A percentile compares a stretch with the other conserved stretches of the same genome.
phyloP scores from a whole-genome alignment of 2,888 invertebrate species.

The Pseudoips prasinana region DNA sequence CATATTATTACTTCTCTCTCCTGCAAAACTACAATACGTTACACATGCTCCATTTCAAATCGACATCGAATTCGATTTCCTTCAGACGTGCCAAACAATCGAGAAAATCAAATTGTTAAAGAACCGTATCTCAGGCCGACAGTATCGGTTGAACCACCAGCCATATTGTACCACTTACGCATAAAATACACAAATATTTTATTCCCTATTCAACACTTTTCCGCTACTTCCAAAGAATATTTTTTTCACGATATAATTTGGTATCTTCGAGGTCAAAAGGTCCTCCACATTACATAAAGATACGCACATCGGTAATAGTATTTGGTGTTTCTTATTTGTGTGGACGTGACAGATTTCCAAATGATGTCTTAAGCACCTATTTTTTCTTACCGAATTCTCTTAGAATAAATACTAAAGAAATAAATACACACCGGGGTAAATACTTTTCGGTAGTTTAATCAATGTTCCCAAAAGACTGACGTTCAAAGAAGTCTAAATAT shows the following conservation, averaged over 20 bases:
- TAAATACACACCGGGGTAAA: slow-evolving; percentile 4
- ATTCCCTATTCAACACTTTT: slow-evolving; percentile 18
- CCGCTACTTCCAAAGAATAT: not conserved
- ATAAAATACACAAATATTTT: slow-evolving; percentile 22
- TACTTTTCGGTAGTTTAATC: slow-evolving; percentile 4
- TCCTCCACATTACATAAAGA: slow-evolving; percentile 23
- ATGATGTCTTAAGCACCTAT: slow-evolving; percentile 9
- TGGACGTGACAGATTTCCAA: slow-evolving; percentile 19
- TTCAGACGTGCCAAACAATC: slow-evolving; percentile 7
- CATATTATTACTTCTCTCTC: too few relatives aligned
- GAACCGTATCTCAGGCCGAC: slow-evolving; percentile 9
- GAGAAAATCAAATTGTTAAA: slow-evolving; percentile 9
- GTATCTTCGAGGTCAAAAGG: slow-evolving; percentile 23
- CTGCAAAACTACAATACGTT: too few relatives aligned
- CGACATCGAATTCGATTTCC: slow-evolving; percentile 5
- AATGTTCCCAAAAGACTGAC: slow-evolving; percentile 4
- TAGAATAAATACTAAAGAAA: slow-evolving; percentile 7
- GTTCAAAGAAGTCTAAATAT: slow-evolving; percentile 3
- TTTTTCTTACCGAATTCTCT: slow-evolving; percentile 1
- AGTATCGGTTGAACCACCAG: slow-evolving; percentile 8
- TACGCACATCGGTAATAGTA: slow-evolving; percentile 21
- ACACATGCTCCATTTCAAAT: too few relatives aligned
- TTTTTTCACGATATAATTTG: slow-evolving; percentile 8
- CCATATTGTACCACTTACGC: slow-evolving; percentile 7
- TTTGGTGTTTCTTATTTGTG: slow-evolving; percentile 24